A percentile compares a stretch with the other conserved stretches of the same genome.
Conservation (phyloP, 2,113 vertebrate genomes). For the Tursiops truncatus region DNA sequence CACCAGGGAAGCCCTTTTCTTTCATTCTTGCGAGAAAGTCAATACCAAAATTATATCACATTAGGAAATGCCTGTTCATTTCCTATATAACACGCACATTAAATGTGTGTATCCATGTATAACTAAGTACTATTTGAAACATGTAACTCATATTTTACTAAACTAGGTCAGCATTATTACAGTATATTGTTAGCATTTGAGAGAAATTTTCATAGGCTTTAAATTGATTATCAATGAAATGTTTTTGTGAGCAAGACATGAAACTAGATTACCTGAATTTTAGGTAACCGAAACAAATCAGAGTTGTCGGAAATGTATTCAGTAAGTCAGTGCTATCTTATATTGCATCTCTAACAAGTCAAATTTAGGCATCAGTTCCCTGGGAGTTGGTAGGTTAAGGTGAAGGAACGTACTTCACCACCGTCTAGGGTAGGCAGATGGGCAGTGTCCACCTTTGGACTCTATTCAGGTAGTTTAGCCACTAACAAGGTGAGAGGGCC, state of each 20-base stretch:
- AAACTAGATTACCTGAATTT: not conserved
- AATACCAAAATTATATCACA: not conserved
- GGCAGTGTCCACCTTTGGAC: not conserved
- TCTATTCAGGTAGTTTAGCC: not conserved
- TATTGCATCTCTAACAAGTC: not conserved
- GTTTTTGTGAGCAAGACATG: not conserved
- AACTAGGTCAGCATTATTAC: not conserved
- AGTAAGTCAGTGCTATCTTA: not conserved
- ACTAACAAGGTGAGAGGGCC: no score
- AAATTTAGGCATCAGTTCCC: rapidly evolving
- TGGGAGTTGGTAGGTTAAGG: not conserved
- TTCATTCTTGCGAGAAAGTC: not conserved
- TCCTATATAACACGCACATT: not conserved
- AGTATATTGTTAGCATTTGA: not conserved
- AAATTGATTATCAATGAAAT: not conserved
- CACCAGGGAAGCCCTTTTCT: not conserved
- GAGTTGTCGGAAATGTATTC: not conserved
- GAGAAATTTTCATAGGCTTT: not conserved
- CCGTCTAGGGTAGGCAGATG: rapidly evolving
- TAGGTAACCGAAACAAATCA: not conserved
- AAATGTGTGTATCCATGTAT: not conserved
- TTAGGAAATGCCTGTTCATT: not conserved
- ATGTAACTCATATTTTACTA: not conserved
- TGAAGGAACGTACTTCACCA: rapidly evolving
- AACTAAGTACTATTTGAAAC: not conserved